Base-by-base conservation (phyloP, 1,140 invertebrate genomes). In the Kradibia gibbosae region DNA sequence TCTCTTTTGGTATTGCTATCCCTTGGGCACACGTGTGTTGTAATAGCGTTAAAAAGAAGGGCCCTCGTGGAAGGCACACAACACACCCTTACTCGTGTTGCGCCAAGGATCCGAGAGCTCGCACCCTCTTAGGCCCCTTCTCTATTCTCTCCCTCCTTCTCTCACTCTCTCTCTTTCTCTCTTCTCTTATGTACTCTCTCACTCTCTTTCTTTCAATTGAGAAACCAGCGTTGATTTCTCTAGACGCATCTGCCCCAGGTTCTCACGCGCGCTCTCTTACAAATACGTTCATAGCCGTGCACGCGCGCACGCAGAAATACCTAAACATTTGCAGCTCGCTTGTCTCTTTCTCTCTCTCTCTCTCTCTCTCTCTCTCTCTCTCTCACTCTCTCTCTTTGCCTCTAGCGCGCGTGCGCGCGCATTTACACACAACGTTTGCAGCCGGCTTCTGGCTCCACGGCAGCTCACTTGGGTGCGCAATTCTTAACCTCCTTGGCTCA, bases 221-320 rank as follows among this genome's bases (percentile, higher is more conserved):
- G 22, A 67, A 67, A 10, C 34, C 84, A 75, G 84, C 83, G 83
- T 85, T 83, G 84, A 87, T 88, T 88, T 84, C 85, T 84, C 67
- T 53, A 80, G 25, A 84, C 85, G 86, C 87, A 88, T 88, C 87
- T 88, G 87, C 84, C 85, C 82, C 83, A 77, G 83, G 82, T 88
- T 88, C 87, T 88, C 87, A 88, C 87, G 87, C 83, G 80, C 67
- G 84, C 53, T 82, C 83, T 82, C 84, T 85, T 82, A 80, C 83
- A 81, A 5, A 22, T 8, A 22, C 72, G 31, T 36, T 65, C 60
- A 20, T 5, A 5, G 0, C 4, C 28, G 28, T 13, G 50, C 60
- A 25, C 60, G 11, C 10, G 22, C 31, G 22, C 73, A 75, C n/a
- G 53, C n/a, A 13, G 20, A 20, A 17, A 20, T n/a, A n/a, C n/a